Evolutionary conservation across 2,888 invertebrate genomes (phyloP), one percentile per base, ranked within the genome.

Genomic region (Ophioninae sp.): DNA sequence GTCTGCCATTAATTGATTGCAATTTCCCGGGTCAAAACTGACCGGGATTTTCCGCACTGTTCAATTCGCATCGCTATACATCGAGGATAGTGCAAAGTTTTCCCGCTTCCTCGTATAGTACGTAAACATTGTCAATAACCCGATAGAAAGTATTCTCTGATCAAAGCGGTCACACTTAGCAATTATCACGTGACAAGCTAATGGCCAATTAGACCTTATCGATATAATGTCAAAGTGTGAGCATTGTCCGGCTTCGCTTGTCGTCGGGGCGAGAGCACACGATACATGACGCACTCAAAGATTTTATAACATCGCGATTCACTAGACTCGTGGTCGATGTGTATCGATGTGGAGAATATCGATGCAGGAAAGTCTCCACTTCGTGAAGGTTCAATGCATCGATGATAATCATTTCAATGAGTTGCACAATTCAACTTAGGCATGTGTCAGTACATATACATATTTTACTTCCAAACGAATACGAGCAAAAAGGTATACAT

Each of bases 71-170:
- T 13, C 17, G 17, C 50, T 50, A 50, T 50, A 50, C 17, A 50
- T 50, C 13, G 50, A 50, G 50, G 50, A 50, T 50, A 50, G 17
- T 50, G 17, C 50, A 10, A 17, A 44, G 13, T 50, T 75, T 75
- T 75, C 75, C 65, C 41, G 21, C 65, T 75, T 75, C 65, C 65
- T 65, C 75, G 57, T 75, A 23, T 20, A 57, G 21, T 17, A n/a
- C 21, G n/a, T 30, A 57, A 23, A 37, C 75, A 30, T 50, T 64
- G 64, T 13, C 17, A 50, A 50, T 50, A 20, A 20, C 39, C 6
- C 0, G 20, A 39, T 20, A 21, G 13, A 39, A 72, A 39, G 7
- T 39, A 10, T 1, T 21, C 20, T 50, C 21, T 59, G n/a, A 37
- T 37, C 21, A 3, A 17, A 61, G 56, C 69, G 56, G 44, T n/a